Evolutionary conservation across 2,888 invertebrate genomes (phyloP), one percentile per base, ranked within the genome.

Genomic region (Parthenolecanium corni): DNA sequence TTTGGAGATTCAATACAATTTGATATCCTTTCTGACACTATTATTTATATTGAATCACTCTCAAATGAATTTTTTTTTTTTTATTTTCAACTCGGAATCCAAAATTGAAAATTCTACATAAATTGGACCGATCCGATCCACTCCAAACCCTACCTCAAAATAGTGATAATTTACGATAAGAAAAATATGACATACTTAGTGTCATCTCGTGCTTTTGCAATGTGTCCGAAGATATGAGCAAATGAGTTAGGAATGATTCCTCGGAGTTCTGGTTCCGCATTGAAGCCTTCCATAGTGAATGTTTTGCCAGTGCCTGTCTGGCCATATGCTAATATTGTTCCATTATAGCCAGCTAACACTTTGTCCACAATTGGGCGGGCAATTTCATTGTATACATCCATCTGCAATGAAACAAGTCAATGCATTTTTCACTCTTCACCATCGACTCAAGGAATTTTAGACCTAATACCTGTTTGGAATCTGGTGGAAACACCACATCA

Each of bases 201-300:
- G 71, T 90, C 86, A 64, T 89, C 92, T 64, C 83, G 86, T 1
- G 94, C 91, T 72, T 92, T 89, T 0, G 97, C 91, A 69, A 98
- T 98, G 70, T 93, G 91, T 25, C 93, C 93, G 77, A 98, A 98
- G 68, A 99, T 92, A 71, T 98, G 98, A 0, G 96, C 96, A 77
- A 98, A 99, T 0, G 95, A 94, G 76, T 98, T 97, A 0, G 97
- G 97, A 70, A 97, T 97, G 69, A 99, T 94, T 49, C 98, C 98
- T 65, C 90, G 81, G 9, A 90, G 79, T 71, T 96, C 94, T 0
- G 93, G 89, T 14, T 87, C 85, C 1, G 85, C 80, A 67, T 89
- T 82, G 65, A 86, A 82, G 0, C 98, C 98, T 1, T 94, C 90
- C 97, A 98, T 97, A 0, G 98, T 98, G 74, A 87, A 97, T 0